phyloP scores from a whole-genome alignment of 2,797 vertebrate genomes.

The Takifugu rubripes region DNA sequence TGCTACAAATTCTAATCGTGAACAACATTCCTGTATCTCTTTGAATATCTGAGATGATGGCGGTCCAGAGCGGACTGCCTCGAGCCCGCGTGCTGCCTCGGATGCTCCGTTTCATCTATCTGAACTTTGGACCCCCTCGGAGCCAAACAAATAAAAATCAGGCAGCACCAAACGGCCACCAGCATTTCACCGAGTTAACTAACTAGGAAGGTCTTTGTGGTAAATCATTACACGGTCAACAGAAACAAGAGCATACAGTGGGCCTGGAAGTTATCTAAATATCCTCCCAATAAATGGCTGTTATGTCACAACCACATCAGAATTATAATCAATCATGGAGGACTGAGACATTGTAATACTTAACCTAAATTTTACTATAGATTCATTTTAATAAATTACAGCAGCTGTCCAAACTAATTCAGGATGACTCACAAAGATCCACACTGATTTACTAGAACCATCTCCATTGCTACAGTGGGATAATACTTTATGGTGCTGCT shows the following conservation, averaged over 20 bases:
- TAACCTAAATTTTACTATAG: too few relatives aligned
- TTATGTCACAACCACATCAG: too few relatives aligned
- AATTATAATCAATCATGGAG: too few relatives aligned
- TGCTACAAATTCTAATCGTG: constrained; percentile 48
- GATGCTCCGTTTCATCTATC: constrained; percentile 24
- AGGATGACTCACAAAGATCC: too few relatives aligned
- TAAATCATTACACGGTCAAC: constrained; percentile 75
- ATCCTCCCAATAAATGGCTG: too few relatives aligned
- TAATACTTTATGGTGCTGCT: too few relatives aligned
- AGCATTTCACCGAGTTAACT: constrained; percentile 39
- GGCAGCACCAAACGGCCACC: constrained; percentile 26
- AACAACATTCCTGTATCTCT: constrained; percentile 43
- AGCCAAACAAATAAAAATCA: constrained; percentile 27
- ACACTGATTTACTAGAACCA: too few relatives aligned
- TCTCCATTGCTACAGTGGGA: too few relatives aligned
- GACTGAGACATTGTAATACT: too few relatives aligned
- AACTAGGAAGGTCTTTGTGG: constrained; percentile 67
- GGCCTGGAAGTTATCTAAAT: background rate
- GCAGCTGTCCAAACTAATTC: too few relatives aligned
- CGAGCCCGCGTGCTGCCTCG: constrained; percentile 2
- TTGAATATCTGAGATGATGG: background rate
- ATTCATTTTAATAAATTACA: too few relatives aligned
- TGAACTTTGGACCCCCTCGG: constrained; percentile 64
- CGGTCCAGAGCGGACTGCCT: constrained; percentile 10
- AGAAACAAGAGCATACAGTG: constrained; percentile 40